A percentile compares a stretch with the other conserved stretches of the same genome.
phyloP scores from a whole-genome alignment of 2,113 vertebrate genomes.

The Hydropotes inermis region DNA sequence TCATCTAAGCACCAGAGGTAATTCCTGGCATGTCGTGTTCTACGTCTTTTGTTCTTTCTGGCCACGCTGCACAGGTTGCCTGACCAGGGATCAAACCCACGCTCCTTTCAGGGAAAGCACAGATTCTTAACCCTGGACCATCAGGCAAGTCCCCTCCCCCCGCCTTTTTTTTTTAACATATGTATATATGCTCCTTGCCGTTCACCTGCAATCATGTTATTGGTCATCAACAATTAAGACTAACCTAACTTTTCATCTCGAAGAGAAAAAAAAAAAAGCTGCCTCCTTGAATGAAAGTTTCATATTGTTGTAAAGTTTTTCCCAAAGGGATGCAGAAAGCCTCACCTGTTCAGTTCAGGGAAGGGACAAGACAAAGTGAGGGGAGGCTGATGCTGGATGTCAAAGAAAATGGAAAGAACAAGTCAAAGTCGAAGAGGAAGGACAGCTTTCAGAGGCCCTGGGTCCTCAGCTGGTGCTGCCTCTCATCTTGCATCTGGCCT shows the following conservation, averaged over 20 bases:
- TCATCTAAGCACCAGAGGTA: not conserved
- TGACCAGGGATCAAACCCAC: not conserved
- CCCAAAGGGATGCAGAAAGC: not conserved
- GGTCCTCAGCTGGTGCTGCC: constrained; percentile 36
- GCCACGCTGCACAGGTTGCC: not conserved
- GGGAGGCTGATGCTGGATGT: not conserved
- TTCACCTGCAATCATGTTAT: not conserved
- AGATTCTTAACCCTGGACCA: not conserved
- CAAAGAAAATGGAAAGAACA: not conserved
- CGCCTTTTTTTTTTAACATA: not conserved
- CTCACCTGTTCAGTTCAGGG: not conserved
- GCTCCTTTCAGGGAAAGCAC: not conserved
- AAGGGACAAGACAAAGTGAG: not conserved
- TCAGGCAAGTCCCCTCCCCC: not conserved
- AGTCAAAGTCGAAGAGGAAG: not conserved
- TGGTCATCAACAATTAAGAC: not conserved
- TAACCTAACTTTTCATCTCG: not conserved
- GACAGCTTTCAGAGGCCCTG: not conserved
- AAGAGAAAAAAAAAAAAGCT: not conserved
- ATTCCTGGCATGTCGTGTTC: not conserved
- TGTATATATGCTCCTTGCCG: not conserved
- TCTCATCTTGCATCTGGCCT: constrained; percentile 49
- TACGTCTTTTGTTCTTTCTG: not conserved
- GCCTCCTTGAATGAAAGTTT: not conserved
- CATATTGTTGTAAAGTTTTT: not conserved